Percentiles rank a stretch among this genome's conserved stretches.
These are phyloP conservation scores for Bombus waltoni DNA, from an alignment of 1,140 invertebrate genomes.

Conservation along the genomic window DNA sequence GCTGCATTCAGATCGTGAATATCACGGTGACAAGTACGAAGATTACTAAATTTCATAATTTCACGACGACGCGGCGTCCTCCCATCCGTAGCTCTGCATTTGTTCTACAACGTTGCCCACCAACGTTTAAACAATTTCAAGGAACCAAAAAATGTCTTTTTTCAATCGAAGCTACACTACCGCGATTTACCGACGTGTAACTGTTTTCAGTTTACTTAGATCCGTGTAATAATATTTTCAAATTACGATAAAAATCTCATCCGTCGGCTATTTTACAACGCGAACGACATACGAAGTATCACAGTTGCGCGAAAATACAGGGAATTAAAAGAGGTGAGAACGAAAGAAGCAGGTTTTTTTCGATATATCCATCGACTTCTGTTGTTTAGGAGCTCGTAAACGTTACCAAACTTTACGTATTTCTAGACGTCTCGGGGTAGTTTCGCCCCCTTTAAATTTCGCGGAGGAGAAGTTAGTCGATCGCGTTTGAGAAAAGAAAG, in stretches of 20 bases:
- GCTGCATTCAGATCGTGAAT: neutral
- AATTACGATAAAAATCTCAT: too few relatives aligned
- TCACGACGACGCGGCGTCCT: neutral
- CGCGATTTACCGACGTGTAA: too few relatives aligned
- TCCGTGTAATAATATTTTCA: too few relatives aligned
- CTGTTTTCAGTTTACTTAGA: too few relatives aligned
- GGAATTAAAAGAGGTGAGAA: too few relatives aligned
- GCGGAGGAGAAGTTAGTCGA: neutral
- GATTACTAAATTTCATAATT: neutral
- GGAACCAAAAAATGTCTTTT: too few relatives aligned
- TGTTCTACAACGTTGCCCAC: neutral
- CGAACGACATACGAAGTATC: too few relatives aligned
- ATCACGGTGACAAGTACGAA: neutral
- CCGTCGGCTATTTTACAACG: too few relatives aligned
- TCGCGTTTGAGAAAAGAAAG: neutral
- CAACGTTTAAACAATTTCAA: neutral
- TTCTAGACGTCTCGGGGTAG: neutral
- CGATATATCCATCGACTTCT: neutral
- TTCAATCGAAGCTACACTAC: too few relatives aligned
- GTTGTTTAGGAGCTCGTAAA: neutral
- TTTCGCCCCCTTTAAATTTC: neutral
- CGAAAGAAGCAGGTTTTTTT: neutral
- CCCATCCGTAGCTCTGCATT: neutral
- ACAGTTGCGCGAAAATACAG: too few relatives aligned
- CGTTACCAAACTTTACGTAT: neutral